phyloP scores from a whole-genome alignment of 2,888 invertebrate genomes.

The Drosophila emarginata region DNA sequence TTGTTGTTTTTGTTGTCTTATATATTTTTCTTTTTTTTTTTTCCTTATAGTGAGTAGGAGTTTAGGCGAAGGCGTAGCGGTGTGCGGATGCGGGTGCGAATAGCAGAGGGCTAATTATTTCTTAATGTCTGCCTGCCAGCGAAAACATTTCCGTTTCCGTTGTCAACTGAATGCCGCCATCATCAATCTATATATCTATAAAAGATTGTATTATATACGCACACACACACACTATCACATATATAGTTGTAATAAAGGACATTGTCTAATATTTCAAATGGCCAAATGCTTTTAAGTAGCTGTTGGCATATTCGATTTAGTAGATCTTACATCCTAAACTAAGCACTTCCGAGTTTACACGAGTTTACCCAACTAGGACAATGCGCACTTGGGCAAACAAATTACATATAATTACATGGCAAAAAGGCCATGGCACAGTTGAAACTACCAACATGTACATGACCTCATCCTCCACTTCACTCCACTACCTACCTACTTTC shows the following conservation, averaged over 20 bases:
- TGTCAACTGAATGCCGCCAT: slow-evolving; percentile 54
- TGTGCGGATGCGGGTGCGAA: not conserved
- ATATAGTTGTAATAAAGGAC: not conserved
- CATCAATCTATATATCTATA: slow-evolving; percentile 63
- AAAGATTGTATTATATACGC: not conserved
- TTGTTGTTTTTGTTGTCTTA: no score
- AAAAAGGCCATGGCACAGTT: slow-evolving; percentile 40
- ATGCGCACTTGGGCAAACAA: slow-evolving; percentile 65
- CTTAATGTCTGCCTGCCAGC: slow-evolving; percentile 57
- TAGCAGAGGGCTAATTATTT: slow-evolving; percentile 60
- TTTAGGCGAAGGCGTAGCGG: not conserved
- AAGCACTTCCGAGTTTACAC: slow-evolving; percentile 50
- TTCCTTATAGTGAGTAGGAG: no score
- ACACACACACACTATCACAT: not conserved
- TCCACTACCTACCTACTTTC: not conserved
- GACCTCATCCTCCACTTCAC: slow-evolving; percentile 1
- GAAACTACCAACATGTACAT: slow-evolving; percentile 22
- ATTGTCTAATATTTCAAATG: slow-evolving; percentile 30
- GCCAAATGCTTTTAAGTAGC: slow-evolving; percentile 43
- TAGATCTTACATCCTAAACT: slow-evolving; percentile 41
- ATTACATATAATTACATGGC: slow-evolving; percentile 69
- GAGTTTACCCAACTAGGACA: slow-evolving; percentile 27
- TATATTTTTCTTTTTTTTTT: slow-evolving; percentile 29
- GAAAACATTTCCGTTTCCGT: slow-evolving; percentile 63
- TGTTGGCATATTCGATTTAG: slow-evolving; percentile 42